phyloP scores from a whole-genome alignment of 2,888 invertebrate species.

The Laothoe populi region DNA sequence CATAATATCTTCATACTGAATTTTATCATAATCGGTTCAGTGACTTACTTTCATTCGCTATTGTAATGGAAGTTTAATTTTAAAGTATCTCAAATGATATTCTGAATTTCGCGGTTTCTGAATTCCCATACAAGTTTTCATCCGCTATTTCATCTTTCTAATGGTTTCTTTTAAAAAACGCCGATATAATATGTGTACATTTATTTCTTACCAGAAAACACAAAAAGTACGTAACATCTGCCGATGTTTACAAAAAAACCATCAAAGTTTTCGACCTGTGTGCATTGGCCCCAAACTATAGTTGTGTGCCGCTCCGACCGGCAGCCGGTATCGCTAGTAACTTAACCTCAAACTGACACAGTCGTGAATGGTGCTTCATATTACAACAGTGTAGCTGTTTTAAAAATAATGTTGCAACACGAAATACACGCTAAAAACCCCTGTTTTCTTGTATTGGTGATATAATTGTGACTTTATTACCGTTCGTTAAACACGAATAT shows the following conservation, averaged over 20 bases:
- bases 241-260: not conserved
- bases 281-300: constrained; percentile 57
- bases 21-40: no score
- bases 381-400: constrained; percentile 69
- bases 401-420: constrained; percentile 44
- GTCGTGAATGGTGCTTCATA: constrained; percentile 79
- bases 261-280: constrained; percentile 59
- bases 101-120: no score
- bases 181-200: no score
- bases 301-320: constrained; percentile 70
- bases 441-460: constrained; percentile 30
- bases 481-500: not conserved
- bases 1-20: no score
- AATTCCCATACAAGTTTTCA: no score
- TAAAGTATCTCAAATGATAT: no score
- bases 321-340: constrained; percentile 80
- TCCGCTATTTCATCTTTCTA: no score
- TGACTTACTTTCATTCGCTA: no score
- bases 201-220: no score
- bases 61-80: no score
- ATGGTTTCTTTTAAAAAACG: no score
- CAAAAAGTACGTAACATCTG: constrained; percentile 5
- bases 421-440: constrained; percentile 31
- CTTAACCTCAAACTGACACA: constrained; percentile 84
- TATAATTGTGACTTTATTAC: not conserved